Percentiles rank a stretch among this genome's conserved stretches.
Conservation (phyloP, 2,797 vertebrate genomes). For the Oceanodroma leucorhoa region DNA sequence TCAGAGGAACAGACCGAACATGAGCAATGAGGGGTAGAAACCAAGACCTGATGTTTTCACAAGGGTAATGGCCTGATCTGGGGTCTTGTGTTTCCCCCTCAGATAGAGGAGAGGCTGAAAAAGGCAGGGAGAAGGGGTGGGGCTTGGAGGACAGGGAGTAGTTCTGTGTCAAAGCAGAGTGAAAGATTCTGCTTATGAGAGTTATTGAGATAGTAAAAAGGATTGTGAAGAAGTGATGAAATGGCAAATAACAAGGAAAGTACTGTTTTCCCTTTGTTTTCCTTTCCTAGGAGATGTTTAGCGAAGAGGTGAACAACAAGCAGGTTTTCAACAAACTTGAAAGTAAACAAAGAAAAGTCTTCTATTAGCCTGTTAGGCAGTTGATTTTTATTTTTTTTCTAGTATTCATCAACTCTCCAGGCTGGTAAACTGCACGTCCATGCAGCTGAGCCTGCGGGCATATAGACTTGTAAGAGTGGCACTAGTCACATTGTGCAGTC, state of each 20-base stretch:
- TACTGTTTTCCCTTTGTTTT: neutral
- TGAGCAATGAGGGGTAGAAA: neutral
- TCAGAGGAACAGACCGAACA: neutral
- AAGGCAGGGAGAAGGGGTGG: neutral
- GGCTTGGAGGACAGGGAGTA: neutral
- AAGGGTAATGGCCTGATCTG: neutral
- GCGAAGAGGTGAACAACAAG: neutral
- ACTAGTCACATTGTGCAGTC: too few species aligned
- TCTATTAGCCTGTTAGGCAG: neutral
- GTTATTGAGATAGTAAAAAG: neutral
- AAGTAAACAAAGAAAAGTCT: neutral
- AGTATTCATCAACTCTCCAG: neutral
- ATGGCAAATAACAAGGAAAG: neutral
- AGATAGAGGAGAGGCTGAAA: neutral
- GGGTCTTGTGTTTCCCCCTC: neutral
- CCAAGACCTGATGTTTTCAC: neutral
- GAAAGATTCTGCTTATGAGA: neutral
- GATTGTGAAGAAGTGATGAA: neutral
- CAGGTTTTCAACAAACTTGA: neutral
- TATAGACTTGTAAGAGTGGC: neutral
- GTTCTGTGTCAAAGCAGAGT: neutral
- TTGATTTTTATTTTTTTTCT: neutral
- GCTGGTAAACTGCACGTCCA: neutral
- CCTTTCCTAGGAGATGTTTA: neutral
- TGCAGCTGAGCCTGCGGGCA: neutral